Percentiles rank a stretch among this genome's conserved stretches.
These are phyloP conservation scores for Coendou prehensilis DNA, from an alignment of 2,797 vertebrate species.

Conservation along the genomic window DNA sequence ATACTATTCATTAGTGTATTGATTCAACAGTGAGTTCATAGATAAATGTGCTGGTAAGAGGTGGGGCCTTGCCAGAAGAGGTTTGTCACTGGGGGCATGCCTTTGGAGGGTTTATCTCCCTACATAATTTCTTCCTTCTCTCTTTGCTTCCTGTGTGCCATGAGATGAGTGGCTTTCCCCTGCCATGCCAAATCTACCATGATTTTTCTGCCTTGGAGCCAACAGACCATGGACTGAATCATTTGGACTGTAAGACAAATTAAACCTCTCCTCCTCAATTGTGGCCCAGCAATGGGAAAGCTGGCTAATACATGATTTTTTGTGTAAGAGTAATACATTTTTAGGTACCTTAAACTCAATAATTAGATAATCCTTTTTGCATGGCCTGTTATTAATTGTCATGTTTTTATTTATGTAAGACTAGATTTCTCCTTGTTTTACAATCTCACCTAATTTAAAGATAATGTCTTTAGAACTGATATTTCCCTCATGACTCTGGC, in stretches of 20 bases:
- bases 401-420: too few relatives aligned
- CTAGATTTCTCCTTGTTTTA: too few relatives aligned
- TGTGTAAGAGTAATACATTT: background rate
- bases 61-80: too few relatives aligned
- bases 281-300: background rate
- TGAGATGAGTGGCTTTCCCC: background rate
- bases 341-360: too few relatives aligned
- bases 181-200: background rate
- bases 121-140: background rate
- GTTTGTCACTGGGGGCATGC: too few relatives aligned
- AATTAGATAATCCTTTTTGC: too few relatives aligned
- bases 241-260: background rate
- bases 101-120: background rate
- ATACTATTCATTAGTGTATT: background rate
- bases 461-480: too few relatives aligned
- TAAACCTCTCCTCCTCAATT: background rate
- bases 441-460: too few relatives aligned
- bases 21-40: background rate
- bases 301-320: background rate
- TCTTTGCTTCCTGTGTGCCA: background rate
- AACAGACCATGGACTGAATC: background rate
- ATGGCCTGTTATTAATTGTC: too few relatives aligned
- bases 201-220: background rate
- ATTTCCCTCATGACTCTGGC: too few relatives aligned
- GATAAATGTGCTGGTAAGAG: background rate